Evolutionary conservation across 2,888 invertebrate genomes (phyloP), one percentile per base, ranked within the genome.

Genomic region (Mythimna impura): DNA sequence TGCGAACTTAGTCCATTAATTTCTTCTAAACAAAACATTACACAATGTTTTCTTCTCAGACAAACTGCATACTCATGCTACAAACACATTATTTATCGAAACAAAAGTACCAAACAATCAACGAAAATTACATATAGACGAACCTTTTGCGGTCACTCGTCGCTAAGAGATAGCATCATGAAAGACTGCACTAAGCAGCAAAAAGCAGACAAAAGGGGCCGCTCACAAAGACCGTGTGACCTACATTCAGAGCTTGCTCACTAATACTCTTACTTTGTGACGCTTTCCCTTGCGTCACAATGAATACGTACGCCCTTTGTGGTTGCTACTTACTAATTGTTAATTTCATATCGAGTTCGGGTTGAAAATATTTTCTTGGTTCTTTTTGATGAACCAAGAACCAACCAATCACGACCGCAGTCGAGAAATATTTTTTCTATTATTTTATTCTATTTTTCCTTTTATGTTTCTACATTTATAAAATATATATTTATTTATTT

Each of bases 211-310:
- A 94, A 94, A 93, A 91, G 91, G 86, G 85, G 79, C 82, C 83
- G 84, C 85, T 86, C 87, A 93, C 93, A 94, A 94, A 93, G 93
- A 90, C 87, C 84, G 83, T 88, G 90, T 91, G 94, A 94, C 94
- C 94, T 91, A 94, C 86, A 92, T 94, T 83, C 82, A 83, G 78
- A 81, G 84, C 86, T 86, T 70, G 82, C 90, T 90, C 88, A 84
- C 88, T 93, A 93, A 94, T 92, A 91, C 91, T 91, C 91, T 92
- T 92, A 93, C 92, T 91, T 92, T 91, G 91, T 91, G 89, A 83
- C 89, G 87, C 86, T 89, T 87, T 88, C 85, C 84, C 86, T 85
- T 81, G 63, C 83, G 73, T 78, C 86, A 87, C 84, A 86, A 86
- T 82, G 85, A 84, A 73, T 82, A 86, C 82, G 79, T 71, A 71